phyloP scores from a whole-genome alignment of 2,113 vertebrate genomes.

The Clinocottus analis region DNA sequence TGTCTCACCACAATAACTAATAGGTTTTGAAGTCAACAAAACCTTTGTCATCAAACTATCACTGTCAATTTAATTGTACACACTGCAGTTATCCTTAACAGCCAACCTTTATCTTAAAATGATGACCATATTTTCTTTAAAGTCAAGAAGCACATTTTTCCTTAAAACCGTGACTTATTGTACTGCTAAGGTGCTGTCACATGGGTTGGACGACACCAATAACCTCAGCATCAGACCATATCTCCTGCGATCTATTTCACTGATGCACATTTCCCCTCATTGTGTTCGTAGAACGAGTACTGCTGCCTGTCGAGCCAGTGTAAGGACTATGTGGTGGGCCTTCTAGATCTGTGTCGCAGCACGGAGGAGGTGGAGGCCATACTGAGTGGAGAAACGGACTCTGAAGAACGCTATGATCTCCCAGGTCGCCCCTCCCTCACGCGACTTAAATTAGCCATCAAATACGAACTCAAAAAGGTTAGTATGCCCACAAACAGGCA shows the following conservation, averaged over 20 bases:
- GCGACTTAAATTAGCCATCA: constrained; percentile 96
- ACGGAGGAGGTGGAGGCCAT: constrained; percentile 99
- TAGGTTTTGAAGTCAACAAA: background rate
- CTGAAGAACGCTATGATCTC: constrained; percentile 78
- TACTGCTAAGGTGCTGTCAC: background rate
- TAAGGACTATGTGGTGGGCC: constrained; percentile 98
- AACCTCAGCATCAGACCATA: background rate
- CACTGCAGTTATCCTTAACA: background rate
- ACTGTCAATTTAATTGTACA: background rate
- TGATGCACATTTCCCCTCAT: background rate
- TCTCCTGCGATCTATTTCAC: background rate
- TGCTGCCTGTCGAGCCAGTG: constrained; percentile 96
- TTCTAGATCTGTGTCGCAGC: constrained; percentile 96
- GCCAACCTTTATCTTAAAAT: background rate
- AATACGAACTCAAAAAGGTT: constrained; percentile 99
- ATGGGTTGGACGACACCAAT: background rate
- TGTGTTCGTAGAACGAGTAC: constrained; percentile 89
- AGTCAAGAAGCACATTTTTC: background rate
- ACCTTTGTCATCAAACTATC: no score
- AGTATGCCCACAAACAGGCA: background rate
- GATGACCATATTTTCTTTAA: background rate
- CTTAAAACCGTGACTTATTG: background rate
- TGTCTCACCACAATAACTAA: background rate
- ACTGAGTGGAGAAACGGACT: constrained; percentile 90
- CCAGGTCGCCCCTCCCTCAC: constrained; percentile 89